phyloP scores from a whole-genome alignment of 2,888 invertebrate species.

The Agrochola lota region DNA sequence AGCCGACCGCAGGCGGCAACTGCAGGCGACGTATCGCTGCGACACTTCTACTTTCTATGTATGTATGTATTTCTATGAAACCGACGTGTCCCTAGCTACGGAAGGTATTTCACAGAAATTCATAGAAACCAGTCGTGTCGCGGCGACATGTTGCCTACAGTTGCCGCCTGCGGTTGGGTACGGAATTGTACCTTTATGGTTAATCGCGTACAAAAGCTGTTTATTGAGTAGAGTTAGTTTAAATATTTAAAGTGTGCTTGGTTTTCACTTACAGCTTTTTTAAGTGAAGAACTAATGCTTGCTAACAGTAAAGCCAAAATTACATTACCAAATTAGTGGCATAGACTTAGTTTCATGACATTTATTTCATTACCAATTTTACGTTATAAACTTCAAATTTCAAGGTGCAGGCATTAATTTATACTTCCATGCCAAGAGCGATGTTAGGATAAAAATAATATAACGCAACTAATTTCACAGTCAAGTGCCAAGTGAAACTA shows the following conservation, averaged over 20 bases:
- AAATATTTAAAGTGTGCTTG: neutral
- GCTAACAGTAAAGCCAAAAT: neutral
- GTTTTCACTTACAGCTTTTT: neutral
- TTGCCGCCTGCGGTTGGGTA: too few relatives aligned
- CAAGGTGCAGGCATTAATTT: too few relatives aligned
- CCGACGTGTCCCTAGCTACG: too few relatives aligned
- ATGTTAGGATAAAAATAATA: neutral
- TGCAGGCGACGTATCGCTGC: too few relatives aligned
- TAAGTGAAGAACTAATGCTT: slow-evolving; percentile 3
- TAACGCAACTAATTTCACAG: neutral
- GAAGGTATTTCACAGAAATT: too few relatives aligned
- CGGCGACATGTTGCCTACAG: too few relatives aligned
- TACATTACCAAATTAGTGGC: neutral
- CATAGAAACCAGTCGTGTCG: too few relatives aligned
- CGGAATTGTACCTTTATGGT: too few relatives aligned
- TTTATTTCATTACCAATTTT: neutral
- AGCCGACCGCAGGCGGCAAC: too few relatives aligned
- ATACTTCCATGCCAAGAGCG: neutral
- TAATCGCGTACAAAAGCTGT: neutral
- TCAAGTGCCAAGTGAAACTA: neutral
- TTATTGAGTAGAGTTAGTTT: neutral
- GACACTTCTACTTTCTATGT: too few relatives aligned
- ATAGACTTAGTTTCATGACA: neutral
- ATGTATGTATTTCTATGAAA: too few relatives aligned
- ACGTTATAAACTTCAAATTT: too few relatives aligned